Evolutionary conservation across 2,797 vertebrate genomes (phyloP).

Genomic region (Pseudopleuronectes americanus): DNA sequence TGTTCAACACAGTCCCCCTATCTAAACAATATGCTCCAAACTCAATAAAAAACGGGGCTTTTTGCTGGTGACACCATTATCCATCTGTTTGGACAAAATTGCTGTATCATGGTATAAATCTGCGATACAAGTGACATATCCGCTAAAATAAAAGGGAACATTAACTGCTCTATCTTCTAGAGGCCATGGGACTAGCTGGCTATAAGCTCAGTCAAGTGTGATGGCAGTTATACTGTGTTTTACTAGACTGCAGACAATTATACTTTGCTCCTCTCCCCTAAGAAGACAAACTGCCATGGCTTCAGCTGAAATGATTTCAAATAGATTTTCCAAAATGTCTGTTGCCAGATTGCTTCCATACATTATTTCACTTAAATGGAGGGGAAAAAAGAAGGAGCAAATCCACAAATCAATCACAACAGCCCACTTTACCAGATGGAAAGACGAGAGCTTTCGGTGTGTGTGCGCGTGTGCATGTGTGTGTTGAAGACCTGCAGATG

Average conservation of each 20-base stretch:
- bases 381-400: constrained; percentile 94
- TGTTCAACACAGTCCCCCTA: constrained; percentile 91
- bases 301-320: constrained; percentile 99
- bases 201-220: constrained; percentile 99
- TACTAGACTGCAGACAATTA: constrained; percentile 99
- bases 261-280: constrained; percentile 99
- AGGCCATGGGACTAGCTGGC: constrained; percentile 99
- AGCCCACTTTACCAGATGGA: constrained; percentile 83
- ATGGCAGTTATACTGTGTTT: constrained; percentile 99
- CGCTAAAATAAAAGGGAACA: constrained; percentile 99
- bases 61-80: constrained; percentile 99
- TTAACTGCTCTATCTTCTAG: constrained; percentile 99
- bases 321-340: constrained; percentile 99
- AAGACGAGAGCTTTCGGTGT: constrained; percentile 73
- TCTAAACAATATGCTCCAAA: constrained; percentile 99
- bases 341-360: constrained; percentile 99
- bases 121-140: constrained; percentile 99
- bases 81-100: constrained; percentile 99
- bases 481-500: constrained; percentile 69
- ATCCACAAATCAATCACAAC: constrained; percentile 96
- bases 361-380: constrained; percentile 99
- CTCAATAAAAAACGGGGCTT: constrained; percentile 97
- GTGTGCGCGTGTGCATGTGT: constrained; percentile 35
- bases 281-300: constrained; percentile 99
- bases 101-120: constrained; percentile 99